Evolutionary conservation across 2,113 vertebrate genomes (phyloP).

Genomic region (Pandion haliaetus): DNA sequence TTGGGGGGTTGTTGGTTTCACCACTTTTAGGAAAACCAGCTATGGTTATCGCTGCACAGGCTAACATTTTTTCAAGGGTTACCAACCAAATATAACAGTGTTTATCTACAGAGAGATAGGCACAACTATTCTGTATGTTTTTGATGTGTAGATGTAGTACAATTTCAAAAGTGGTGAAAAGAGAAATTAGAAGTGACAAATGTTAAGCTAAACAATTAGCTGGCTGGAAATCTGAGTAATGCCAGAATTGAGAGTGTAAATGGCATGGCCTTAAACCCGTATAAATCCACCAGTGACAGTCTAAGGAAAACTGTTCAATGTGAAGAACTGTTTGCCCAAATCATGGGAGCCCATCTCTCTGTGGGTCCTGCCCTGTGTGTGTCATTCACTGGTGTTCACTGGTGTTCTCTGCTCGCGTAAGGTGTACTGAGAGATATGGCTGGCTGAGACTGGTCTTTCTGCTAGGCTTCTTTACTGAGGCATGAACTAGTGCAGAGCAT

Average conservation of each 20-base stretch:
- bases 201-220: not conserved
- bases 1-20: not conserved
- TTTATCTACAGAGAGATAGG: not conserved
- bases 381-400: not conserved
- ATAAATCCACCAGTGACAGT: not conserved
- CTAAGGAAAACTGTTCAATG: rapidly evolving
- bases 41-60: not conserved
- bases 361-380: not conserved
- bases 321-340: not conserved
- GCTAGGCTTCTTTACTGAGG: not conserved
- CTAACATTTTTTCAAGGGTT: not conserved
- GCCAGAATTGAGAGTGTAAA: not conserved
- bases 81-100: not conserved
- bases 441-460: not conserved
- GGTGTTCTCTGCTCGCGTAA: rapidly evolving
- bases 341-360: not conserved
- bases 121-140: not conserved
- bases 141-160: not conserved
- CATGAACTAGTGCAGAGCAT: not conserved
- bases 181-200: not conserved
- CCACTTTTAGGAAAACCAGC: not conserved
- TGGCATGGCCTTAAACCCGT: not conserved
- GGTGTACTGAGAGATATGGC: not conserved
- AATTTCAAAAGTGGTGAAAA: not conserved
- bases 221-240: not conserved